A percentile compares a stretch with the other conserved stretches of the same genome.
These are phyloP conservation scores for Sula dactylatra DNA, from an alignment of 2,113 vertebrate genomes.

Conservation along the genomic window DNA sequence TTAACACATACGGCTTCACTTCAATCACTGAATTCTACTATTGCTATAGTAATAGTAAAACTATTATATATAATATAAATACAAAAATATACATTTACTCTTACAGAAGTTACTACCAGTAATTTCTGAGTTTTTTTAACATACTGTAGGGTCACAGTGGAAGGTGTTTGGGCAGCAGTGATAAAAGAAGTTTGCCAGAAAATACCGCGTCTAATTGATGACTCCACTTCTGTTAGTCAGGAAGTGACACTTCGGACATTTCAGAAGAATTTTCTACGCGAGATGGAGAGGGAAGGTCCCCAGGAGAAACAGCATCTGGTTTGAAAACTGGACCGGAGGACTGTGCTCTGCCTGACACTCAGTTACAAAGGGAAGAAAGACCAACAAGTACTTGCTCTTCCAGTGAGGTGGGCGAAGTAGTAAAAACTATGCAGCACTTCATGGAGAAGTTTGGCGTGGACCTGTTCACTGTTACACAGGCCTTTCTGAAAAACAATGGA, in stretches of 20 bases:
- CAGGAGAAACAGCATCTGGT: background rate
- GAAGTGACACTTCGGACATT: background rate
- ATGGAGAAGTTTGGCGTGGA: conserved; percentile 81
- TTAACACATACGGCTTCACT: background rate
- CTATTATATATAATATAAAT: too few species aligned
- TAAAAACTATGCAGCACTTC: conserved; percentile 74
- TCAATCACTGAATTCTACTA: background rate
- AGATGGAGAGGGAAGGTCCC: background rate
- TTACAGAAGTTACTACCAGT: background rate
- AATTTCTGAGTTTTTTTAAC: background rate
- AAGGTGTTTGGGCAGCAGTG: background rate
- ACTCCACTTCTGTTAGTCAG: background rate
- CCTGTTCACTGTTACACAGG: conserved; percentile 83
- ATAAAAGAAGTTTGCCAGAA: background rate
- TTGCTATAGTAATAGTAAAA: too few species aligned
- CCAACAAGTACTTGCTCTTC: conserved; percentile 23
- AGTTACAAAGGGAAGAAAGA: conserved; percentile 29
- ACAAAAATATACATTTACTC: too few species aligned
- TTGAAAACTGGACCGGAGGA: background rate
- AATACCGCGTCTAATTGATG: background rate
- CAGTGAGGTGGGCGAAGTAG: conserved; percentile 46
- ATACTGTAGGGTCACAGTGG: background rate
- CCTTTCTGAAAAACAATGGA: conserved; percentile 87
- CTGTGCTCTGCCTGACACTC: background rate
- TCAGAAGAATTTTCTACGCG: background rate